Percentiles rank a stretch among this genome's conserved stretches.
Evolutionary conservation across 2,888 invertebrate species (phyloP).

Genomic region (Chrysina gloriosa): DNA sequence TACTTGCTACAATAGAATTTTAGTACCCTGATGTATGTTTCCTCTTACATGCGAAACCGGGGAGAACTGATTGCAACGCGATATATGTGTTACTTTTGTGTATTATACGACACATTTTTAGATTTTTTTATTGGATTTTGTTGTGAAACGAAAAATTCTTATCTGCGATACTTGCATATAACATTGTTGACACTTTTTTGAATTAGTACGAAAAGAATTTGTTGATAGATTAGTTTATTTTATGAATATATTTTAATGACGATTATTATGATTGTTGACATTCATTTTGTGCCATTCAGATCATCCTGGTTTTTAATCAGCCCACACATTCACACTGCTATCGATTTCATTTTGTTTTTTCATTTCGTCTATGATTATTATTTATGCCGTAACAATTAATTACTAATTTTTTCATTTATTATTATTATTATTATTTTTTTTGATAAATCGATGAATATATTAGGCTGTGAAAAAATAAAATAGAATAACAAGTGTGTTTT

Average conservation of each 20-base stretch:
- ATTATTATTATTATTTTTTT: too few species aligned
- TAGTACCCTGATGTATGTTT: too few species aligned
- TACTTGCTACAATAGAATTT: too few species aligned
- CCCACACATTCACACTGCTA: constrained; percentile 31
- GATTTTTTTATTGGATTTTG: too few species aligned
- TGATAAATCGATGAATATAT: constrained; percentile 41
- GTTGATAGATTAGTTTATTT: constrained; percentile 38
- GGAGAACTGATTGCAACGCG: too few species aligned
- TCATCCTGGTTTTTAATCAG: constrained; percentile 22
- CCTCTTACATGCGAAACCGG: too few species aligned
- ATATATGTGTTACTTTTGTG: too few species aligned
- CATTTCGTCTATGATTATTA: constrained; percentile 30
- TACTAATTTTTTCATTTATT: background rate
- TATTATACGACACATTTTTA: too few species aligned
- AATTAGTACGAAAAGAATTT: constrained; percentile 9
- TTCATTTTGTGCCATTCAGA: constrained; percentile 38
- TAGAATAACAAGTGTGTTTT: constrained; percentile 47
- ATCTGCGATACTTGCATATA: background rate
- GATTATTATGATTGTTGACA: constrained; percentile 31
- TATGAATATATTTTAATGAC: constrained; percentile 31
- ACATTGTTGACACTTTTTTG: constrained; percentile 25
- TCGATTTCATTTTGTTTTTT: constrained; percentile 40
- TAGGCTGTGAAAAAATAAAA: constrained; percentile 50
- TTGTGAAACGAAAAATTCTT: background rate
- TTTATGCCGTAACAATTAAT: constrained; percentile 29